A percentile compares a stretch with the other conserved stretches of the same genome.
These are phyloP conservation scores for Orestias chungarensis DNA, from an alignment of 2,797 vertebrate species.

Conservation along the genomic window DNA sequence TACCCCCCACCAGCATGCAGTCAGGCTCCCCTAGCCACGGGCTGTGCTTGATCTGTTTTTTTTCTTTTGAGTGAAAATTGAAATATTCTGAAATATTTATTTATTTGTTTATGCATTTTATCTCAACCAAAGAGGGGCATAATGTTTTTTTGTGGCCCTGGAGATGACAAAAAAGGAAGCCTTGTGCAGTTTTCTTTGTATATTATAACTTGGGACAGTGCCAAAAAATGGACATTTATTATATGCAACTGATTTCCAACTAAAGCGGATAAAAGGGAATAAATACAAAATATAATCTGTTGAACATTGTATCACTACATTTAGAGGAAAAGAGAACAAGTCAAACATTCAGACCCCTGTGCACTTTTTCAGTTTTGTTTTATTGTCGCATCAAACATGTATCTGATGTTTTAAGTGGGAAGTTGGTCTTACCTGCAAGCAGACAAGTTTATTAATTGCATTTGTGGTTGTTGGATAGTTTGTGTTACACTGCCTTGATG, in stretches of 20 bases:
- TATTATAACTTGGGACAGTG: slow-evolving; percentile 29
- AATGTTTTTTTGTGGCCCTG: slow-evolving; percentile 50
- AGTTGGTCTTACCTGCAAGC: not conserved
- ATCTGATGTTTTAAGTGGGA: not conserved
- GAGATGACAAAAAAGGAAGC: slow-evolving; percentile 33
- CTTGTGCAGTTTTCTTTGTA: slow-evolving; percentile 40
- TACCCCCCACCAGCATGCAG: slow-evolving; percentile 88
- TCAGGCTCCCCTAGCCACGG: slow-evolving; percentile 89
- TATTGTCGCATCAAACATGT: not conserved
- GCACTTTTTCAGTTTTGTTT: not conserved
- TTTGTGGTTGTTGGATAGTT: not conserved
- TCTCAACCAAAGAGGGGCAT: slow-evolving; percentile 43
- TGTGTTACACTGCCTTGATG: not conserved
- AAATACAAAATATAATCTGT: not conserved
- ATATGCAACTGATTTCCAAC: not conserved
- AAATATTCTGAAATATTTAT: slow-evolving; percentile 79
- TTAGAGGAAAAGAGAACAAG: not conserved
- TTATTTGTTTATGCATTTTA: slow-evolving; percentile 74
- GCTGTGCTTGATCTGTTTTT: slow-evolving; percentile 83
- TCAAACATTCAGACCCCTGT: not conserved
- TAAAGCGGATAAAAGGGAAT: not conserved
- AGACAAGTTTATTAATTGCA: not conserved
- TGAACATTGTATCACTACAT: not conserved
- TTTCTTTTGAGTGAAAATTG: slow-evolving; percentile 76
- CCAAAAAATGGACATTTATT: slow-evolving; percentile 7